phyloP scores from a whole-genome alignment of 1,140 invertebrate genomes.

The Caerostris extrusa region DNA sequence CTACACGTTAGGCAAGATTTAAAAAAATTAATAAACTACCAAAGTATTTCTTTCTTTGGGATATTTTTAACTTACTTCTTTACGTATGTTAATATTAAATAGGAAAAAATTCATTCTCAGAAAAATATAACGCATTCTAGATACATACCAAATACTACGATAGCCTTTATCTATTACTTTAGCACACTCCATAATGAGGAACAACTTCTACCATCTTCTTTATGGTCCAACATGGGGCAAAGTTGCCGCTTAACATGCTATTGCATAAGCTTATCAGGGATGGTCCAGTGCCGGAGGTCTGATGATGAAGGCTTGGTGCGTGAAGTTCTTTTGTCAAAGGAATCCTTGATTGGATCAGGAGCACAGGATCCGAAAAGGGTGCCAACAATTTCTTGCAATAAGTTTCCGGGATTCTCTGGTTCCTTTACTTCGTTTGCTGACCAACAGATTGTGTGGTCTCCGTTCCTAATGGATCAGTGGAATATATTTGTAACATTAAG shows the following conservation, averaged over 20 bases:
- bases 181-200: too few relatives aligned
- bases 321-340: not conserved
- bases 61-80: too few relatives aligned
- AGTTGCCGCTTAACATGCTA: not conserved
- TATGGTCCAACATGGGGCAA: not conserved
- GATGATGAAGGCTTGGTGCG: not conserved
- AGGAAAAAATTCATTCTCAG: too few relatives aligned
- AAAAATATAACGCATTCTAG: too few relatives aligned
- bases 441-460: not conserved
- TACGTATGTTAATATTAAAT: too few relatives aligned
- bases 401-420: not conserved
- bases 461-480: not conserved
- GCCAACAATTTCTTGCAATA: not conserved
- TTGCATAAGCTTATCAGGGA: not conserved
- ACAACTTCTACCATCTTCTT: too few relatives aligned
- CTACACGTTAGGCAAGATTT: too few relatives aligned
- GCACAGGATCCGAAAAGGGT: not conserved
- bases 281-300: not conserved
- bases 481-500: not conserved
- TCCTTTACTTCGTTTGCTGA: slow-evolving; percentile 6
- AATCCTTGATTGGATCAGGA: slow-evolving; percentile 9
- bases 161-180: too few relatives aligned
- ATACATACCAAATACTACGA: too few relatives aligned
- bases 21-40: too few relatives aligned
- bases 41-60: too few relatives aligned